Evolutionary conservation across 2,113 vertebrate species (phyloP), one percentile per base, ranked within the genome.

Genomic region (Pomatostomus ruficeps): DNA sequence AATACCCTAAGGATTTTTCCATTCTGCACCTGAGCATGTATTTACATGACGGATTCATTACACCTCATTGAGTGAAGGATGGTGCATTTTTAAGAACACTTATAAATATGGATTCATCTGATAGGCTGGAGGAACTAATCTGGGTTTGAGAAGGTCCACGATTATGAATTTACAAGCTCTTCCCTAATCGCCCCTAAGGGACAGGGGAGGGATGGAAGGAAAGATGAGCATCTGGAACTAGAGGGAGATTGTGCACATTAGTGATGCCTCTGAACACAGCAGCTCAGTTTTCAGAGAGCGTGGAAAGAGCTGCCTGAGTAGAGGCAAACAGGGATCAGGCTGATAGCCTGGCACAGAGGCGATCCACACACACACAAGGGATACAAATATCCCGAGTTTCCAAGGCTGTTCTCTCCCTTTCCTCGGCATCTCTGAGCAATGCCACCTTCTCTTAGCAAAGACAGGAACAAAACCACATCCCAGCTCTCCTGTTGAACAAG

Each of bases 11-110:
- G 79, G 68, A 91, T 70, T 61, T 96, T 91, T 62, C 36, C 42
- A 26, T 73, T 77, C 91, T 79, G 89, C 90, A 95, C 81, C 80
- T 62, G 77, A 95, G 70, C 28, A 45, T 51, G 45, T 54, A 58
- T 85, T 89, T 88, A 84, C 80, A 73, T 82, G 96, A 68, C 63
- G 70, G 86, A 87, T 95, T 94, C 87, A 92, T 95, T 92, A 80
- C 85, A 86, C 61, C 92, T 85, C 33, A 5, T 18, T 84, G 94
- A 92, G 72, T 66, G 76, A 91, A 74, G 74, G 80, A 74, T 71
- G 61, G 73, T 6, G 12, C 89, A 11, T n/a, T 76, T 80, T 94
- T 42, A 86, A 89, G 63, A 86, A 65, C 52, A 38, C 43, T 74
- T 93, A 88, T 94, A 95, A 95, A 91, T 91, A 93, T 43, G 79